Percentiles rank a stretch among this genome's conserved stretches.
phyloP scores from a whole-genome alignment of 2,113 vertebrate genomes.

The Cyprinus carpio region DNA sequence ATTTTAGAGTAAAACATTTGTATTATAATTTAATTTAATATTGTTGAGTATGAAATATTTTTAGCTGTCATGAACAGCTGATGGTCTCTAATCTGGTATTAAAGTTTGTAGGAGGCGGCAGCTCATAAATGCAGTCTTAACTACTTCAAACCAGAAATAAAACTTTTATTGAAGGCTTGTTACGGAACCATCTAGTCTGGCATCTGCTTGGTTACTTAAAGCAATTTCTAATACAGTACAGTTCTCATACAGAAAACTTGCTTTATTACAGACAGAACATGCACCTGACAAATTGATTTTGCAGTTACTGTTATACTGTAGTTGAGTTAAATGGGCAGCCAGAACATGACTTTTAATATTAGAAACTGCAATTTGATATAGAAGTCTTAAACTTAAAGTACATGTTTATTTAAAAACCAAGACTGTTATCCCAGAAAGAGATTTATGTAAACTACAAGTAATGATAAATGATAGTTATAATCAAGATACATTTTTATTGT shows the following conservation, averaged over 20 bases:
- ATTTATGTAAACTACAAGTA: background rate
- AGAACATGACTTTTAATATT: background rate
- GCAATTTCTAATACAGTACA: background rate
- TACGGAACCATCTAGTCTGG: background rate
- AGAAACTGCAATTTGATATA: background rate
- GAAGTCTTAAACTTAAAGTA: background rate
- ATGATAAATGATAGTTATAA: background rate
- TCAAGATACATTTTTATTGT: background rate
- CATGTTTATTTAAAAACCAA: background rate
- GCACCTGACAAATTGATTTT: background rate
- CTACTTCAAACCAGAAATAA: conserved; percentile 21
- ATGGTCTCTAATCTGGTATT: background rate
- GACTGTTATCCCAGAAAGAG: background rate
- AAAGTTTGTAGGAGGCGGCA: background rate
- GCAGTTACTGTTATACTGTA: background rate
- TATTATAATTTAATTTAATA: no score
- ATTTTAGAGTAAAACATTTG: background rate
- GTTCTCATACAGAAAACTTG: background rate
- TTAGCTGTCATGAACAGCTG: background rate
- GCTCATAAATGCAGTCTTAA: conserved; percentile 7
- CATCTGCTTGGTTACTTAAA: background rate
- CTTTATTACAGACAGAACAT: background rate
- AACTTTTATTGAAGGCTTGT: conserved; percentile 50
- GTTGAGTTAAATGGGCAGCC: background rate
- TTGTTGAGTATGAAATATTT: no score